phyloP scores from a whole-genome alignment of 2,113 vertebrate species.

The Galbula dea region DNA sequence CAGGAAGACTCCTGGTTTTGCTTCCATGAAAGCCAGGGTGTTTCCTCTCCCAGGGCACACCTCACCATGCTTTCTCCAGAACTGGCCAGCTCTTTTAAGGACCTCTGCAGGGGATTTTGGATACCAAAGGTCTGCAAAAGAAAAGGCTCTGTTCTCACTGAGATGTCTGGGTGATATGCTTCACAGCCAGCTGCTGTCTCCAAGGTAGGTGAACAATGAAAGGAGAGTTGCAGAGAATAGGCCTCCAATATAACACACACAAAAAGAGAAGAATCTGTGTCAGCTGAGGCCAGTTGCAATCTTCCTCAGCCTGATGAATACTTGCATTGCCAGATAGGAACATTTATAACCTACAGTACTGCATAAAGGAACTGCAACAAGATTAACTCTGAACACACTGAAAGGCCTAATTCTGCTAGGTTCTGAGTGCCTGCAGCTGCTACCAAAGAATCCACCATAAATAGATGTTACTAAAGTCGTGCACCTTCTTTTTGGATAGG shows the following conservation, averaged over 20 bases:
- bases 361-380: not conserved
- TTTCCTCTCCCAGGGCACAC: not conserved
- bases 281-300: not conserved
- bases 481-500: not conserved
- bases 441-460: not conserved
- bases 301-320: not conserved
- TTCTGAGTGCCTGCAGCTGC: not conserved
- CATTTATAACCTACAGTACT: not conserved
- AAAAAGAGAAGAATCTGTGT: not conserved
- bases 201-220: not conserved
- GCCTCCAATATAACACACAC: not conserved
- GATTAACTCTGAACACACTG: not conserved
- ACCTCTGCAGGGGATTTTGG: not conserved
- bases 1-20: not conserved
- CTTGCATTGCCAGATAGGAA: not conserved
- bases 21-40: not conserved
- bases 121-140: not conserved
- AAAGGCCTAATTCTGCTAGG: not conserved
- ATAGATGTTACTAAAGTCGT: rapidly evolving
- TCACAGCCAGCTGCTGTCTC: not conserved
- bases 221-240: not conserved
- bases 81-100: not conserved
- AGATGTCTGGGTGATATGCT: not conserved
- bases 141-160: not conserved
- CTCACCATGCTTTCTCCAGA: not conserved